Base-by-base conservation (phyloP, 2,797 vertebrate genomes). In the Staurois parvus region DNA sequence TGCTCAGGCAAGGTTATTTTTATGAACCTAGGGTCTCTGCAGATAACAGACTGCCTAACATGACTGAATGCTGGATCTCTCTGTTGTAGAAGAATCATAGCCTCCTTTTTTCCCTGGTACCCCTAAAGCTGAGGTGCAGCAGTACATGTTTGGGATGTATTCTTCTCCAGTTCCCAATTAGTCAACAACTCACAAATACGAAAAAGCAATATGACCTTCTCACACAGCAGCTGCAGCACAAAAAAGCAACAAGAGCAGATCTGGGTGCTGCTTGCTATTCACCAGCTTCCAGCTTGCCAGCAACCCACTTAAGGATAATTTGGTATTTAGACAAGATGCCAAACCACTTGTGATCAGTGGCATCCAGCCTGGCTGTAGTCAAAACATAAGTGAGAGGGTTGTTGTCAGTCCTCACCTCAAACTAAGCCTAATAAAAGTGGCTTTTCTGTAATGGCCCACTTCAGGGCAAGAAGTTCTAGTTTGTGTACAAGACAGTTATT, bases 301-400 rank as follows among this genome's bases (percentile, higher is more conserved):
- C n/a, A n/a, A n/a, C n/a, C n/a, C 59, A 81, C 19, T 81, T 81
- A 19, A 72, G 30, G 19, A 11, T 72, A 28, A 81, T 62, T 24
- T 70, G 19, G 29, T 72, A 59, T 15, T 24, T 72, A n/a, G 68
- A 81, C 7, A 81, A 72, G 7, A 34, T 29, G 28, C 69, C 69
- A 28, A 62, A 17, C 69, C 48, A 73, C 4, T 10, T n/a, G 10
- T 81, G 69, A 4, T 48, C 69, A n/a, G 79, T 72, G n/a, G n/a
- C n/a, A n/a, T n/a, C n/a, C n/a, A n/a, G 9, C 45, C 28, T 72
- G 70, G 68, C 45, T 72, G 29, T 30, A 72, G 72, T 10, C 34
- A 37, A 37, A 7, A 68, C 29, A 72, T 72, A 81, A n/a, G 19
- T 81, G 13, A 81, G 28, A 2, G 48, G 24, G 42, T 81, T 81